Evolutionary conservation across 2,888 invertebrate genomes (phyloP).

Genomic region (Phortica okadai): DNA sequence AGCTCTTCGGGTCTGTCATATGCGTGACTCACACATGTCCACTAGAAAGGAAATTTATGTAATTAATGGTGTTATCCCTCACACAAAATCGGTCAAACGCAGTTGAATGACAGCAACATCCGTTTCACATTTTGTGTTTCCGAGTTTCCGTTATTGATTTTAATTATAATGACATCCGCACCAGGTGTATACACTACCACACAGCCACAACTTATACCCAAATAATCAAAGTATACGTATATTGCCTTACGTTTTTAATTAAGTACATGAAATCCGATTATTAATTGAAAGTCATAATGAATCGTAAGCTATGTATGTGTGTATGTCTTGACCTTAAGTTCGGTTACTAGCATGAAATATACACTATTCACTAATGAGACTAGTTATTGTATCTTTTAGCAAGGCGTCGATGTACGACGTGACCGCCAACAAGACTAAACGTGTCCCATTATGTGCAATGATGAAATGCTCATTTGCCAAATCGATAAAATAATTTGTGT

Average conservation of each 20-base stretch:
- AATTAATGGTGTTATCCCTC: constrained; percentile 66
- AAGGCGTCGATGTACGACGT: constrained; percentile 47
- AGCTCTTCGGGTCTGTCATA: not conserved
- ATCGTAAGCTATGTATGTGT: not conserved
- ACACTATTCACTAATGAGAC: too few relatives aligned
- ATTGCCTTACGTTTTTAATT: too few relatives aligned
- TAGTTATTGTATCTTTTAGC: constrained; percentile 7
- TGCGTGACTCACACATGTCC: not conserved
- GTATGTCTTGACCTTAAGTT: not conserved
- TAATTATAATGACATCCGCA: constrained; percentile 64
- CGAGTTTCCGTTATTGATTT: constrained; percentile 66
- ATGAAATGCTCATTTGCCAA: constrained; percentile 57
- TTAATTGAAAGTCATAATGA: too few relatives aligned
- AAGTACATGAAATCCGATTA: too few relatives aligned
- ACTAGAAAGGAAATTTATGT: constrained; percentile 40
- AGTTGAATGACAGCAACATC: constrained; percentile 61
- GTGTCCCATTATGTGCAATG: constrained; percentile 61
- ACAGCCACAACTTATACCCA: not conserved
- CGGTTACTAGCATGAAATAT: not conserved
- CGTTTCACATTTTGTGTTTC: constrained; percentile 48
- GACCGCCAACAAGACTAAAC: not conserved
- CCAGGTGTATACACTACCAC: constrained; percentile 47
- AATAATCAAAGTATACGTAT: not conserved
- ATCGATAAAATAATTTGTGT: constrained; percentile 67
- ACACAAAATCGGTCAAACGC: constrained; percentile 58